Base-by-base conservation (phyloP, 2,797 vertebrate species). In the Mormyrops attenuatus region DNA sequence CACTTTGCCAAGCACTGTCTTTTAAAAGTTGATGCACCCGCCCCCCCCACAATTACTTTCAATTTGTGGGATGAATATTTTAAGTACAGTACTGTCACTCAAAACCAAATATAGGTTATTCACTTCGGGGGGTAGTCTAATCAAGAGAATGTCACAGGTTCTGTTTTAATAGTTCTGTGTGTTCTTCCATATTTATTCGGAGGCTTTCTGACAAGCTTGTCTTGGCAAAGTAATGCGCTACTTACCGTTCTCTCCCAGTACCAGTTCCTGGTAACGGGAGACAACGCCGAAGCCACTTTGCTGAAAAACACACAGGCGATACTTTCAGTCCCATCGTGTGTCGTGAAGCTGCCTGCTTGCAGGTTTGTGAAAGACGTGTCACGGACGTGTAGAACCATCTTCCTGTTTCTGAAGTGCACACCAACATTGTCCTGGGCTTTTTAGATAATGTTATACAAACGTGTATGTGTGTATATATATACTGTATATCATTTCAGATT, bases 401-500 rank as follows among this genome's bases (percentile, higher is more conserved):
- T 77, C 53, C 26, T 38, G 44, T 95, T 93, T 92, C 89, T 90
- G 86, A 92, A 96, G 93, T 94, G 96, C 96, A 96, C 95, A 96
- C 94, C 93, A 94, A 93, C 94, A 94, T 94, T 94, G 93, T 93
- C 91, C 92, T 93, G 92, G 89, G 92, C 92, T 95, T 96, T 96
- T 96, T 96, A 96, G 95, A 94, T 93, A 93, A 95, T 90, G 91
- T 94, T 89, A 93, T 93, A 93, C 95, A 96, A 95, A 96, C 94
- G 90, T 89, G 94, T 53, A 95, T 96, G 95, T 96, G 95, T 96
- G 95, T 96, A 94, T 96, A 90, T 95, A 90, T 95, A 96, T 96
- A 95, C 94, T 96, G 95, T 97, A 84, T 82, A 96, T 95, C 95
- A 96, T 95, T 95, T 92, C 94, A 94, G 89, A 96, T 94, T 94